A percentile compares a stretch with the other conserved stretches of the same genome.
Conservation (phyloP, 2,113 vertebrate species). For the Romanogobio albipinnatus region DNA sequence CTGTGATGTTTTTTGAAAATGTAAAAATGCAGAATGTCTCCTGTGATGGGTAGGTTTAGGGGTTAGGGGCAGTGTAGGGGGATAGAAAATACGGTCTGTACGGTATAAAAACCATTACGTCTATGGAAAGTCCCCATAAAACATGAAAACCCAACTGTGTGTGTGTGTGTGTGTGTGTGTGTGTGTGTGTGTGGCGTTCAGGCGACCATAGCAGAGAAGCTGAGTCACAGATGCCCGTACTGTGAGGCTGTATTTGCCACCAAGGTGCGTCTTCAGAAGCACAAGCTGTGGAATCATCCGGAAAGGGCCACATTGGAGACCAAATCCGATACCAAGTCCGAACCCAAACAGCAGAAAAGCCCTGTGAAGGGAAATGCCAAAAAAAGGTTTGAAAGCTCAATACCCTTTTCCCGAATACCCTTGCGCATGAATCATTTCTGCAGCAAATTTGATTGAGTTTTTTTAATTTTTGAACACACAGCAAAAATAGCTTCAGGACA, state of each 20-base stretch:
- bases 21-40: no score
- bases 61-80: no score
- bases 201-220: conserved; percentile 85
- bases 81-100: no score
- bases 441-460: not conserved
- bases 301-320: conserved; percentile 76
- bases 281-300: conserved; percentile 92
- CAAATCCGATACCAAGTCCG: conserved; percentile 58
- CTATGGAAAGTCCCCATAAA: no score
- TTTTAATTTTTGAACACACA: not conserved
- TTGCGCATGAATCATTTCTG: not conserved
- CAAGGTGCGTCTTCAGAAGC: conserved; percentile 94
- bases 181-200: conserved; percentile 60
- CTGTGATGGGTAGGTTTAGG: no score
- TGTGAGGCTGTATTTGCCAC: conserved; percentile 94
- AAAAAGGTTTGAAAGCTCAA: conserved; percentile 82
- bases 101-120: no score
- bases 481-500: not conserved
- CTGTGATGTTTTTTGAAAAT: no score
- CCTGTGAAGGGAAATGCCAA: conserved; percentile 81
- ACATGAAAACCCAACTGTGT: no score
- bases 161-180: not conserved
- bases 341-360: conserved; percentile 79
- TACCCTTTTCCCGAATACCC: not conserved
- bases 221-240: conserved; percentile 87